These are phyloP conservation scores for Ambastaia sidthimunki DNA, from an alignment of 2,797 vertebrate species.

Conservation along the genomic window DNA sequence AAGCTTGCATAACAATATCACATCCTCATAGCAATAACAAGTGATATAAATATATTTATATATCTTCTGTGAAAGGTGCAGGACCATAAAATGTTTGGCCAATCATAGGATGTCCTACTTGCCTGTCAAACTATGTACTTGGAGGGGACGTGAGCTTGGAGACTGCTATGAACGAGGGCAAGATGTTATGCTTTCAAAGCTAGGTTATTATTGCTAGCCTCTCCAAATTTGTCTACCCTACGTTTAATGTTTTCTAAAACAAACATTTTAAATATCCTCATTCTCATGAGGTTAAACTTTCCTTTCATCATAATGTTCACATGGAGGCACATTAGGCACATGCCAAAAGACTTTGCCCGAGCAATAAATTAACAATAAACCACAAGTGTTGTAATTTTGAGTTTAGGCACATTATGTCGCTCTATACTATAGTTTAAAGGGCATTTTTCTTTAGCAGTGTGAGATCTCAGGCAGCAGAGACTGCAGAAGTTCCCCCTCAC, in stretches of 20 bases:
- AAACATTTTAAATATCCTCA: background rate
- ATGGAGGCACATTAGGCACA: slow-evolving; percentile 2
- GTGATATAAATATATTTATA: too few relatives aligned
- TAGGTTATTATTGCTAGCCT: too few relatives aligned
- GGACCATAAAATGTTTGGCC: too few relatives aligned
- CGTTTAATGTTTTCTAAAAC: background rate
- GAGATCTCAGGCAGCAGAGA: slow-evolving; percentile 49
- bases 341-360: background rate
- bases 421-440: slow-evolving; percentile 2
- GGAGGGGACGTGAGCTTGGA: too few relatives aligned
- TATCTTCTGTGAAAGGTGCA: too few relatives aligned
- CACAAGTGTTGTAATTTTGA: slow-evolving; percentile 28
- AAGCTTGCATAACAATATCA: background rate
- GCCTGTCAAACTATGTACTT: too few relatives aligned
- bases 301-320: background rate
- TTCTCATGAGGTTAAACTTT: background rate
- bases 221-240: too few relatives aligned
- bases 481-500: slow-evolving; percentile 62
- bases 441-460: slow-evolving; percentile 44
- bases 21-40: too few relatives aligned
- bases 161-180: too few relatives aligned
- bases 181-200: too few relatives aligned
- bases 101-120: too few relatives aligned
- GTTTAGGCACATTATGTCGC: slow-evolving; percentile 13
- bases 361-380: slow-evolving; percentile 29